Conservation (phyloP, 1,140 invertebrate species). For the Mycetomoellerius zeteki region DNA sequence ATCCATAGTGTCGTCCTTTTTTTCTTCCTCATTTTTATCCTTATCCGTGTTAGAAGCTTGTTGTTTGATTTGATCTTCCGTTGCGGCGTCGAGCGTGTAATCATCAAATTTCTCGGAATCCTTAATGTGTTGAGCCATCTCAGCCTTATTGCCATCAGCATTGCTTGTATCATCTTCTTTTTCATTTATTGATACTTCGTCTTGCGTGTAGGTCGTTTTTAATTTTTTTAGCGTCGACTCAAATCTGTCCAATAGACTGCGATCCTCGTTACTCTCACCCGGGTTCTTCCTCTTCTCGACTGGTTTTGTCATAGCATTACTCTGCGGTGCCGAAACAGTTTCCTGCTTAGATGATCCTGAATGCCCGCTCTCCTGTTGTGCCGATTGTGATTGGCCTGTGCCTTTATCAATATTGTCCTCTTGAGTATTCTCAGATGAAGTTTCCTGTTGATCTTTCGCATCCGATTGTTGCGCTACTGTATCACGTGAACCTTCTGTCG, state of each 20-base stretch:
- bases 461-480: constrained; percentile 76
- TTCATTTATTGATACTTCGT: constrained; percentile 85
- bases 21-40: constrained; percentile 87
- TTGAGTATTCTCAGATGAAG: constrained; percentile 82
- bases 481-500: constrained; percentile 82
- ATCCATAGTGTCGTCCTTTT: constrained; percentile 87
- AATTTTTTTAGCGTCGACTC: constrained; percentile 86
- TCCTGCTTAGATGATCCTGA: constrained; percentile 81
- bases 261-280: constrained; percentile 85
- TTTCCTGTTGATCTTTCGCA: constrained; percentile 68
- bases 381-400: constrained; percentile 86
- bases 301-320: constrained; percentile 74
- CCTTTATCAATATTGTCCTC: constrained; percentile 86
- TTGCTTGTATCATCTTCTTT: constrained; percentile 86
- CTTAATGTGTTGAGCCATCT: constrained; percentile 95
- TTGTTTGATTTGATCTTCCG: constrained; percentile 94
- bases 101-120: constrained; percentile 91
- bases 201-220: constrained; percentile 86
- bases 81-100: constrained; percentile 90
- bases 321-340: constrained; percentile 73
- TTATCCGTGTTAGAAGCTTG: constrained; percentile 89
- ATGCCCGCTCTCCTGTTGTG: constrained; percentile 86
- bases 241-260: constrained; percentile 84
- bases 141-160: constrained; percentile 87
- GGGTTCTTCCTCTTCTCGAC: constrained; percentile 85